phyloP scores from a whole-genome alignment of 1,140 invertebrate genomes.

The Drosophila bifasciata region DNA sequence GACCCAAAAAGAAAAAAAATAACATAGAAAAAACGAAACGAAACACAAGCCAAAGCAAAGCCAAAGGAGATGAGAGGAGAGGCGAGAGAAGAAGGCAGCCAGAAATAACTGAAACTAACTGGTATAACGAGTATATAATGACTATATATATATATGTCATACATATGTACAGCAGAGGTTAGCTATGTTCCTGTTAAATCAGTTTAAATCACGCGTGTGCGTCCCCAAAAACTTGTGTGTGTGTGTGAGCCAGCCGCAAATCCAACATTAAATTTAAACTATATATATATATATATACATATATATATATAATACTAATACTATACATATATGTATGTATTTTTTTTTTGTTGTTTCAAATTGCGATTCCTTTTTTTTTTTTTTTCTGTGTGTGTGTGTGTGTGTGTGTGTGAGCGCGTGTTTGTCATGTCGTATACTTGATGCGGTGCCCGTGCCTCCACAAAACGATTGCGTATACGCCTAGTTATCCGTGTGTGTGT shows the following conservation, averaged over 20 bases:
- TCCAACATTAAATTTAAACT: too few species aligned
- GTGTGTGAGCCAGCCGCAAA: not conserved
- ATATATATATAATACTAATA: too few species aligned
- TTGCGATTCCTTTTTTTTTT: constrained; percentile 23
- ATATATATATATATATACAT: too few species aligned
- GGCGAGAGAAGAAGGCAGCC: not conserved
- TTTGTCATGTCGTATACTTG: constrained; percentile 68
- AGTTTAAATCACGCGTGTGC: not conserved
- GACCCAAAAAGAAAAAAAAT: constrained; percentile 31
- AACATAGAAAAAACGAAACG: not conserved
- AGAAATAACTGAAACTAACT: too few species aligned
- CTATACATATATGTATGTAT: constrained; percentile 25
- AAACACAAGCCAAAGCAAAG: not conserved
- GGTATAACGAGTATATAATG: too few species aligned
- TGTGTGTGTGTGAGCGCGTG: constrained; percentile 34
- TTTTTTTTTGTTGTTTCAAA: constrained; percentile 25
- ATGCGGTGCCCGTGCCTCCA: constrained; percentile 40
- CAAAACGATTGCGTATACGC: constrained; percentile 74
- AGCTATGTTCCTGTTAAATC: not conserved
- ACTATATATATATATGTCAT: not conserved
- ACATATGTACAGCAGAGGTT: too few species aligned
- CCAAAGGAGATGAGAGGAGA: too few species aligned
- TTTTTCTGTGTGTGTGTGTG: constrained; percentile 12
- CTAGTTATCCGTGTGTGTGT: constrained; percentile 20
- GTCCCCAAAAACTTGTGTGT: not conserved